A percentile compares a stretch with the other conserved stretches of the same genome.
Evolutionary conservation across 2,888 invertebrate species (phyloP).

Genomic region (Drosophila macrospina): DNA sequence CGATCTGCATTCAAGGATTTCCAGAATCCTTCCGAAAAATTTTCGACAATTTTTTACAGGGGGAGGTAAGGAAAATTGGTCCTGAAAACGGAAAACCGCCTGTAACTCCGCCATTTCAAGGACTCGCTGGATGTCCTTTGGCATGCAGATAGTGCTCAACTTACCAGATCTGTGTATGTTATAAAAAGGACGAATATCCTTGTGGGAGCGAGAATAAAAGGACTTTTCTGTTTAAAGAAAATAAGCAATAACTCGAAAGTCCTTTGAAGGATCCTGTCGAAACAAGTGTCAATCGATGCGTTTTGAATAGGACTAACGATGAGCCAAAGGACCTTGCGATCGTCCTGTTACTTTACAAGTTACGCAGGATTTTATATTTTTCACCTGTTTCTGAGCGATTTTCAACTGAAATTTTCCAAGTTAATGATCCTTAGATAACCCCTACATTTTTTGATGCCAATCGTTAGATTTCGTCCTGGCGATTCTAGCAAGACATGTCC

Average conservation of each 20-base stretch:
- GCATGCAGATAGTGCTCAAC: neutral
- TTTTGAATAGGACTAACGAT: neutral
- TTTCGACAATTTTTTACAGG: neutral
- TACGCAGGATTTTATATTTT: constrained; percentile 3
- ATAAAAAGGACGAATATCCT: constrained; percentile 18
- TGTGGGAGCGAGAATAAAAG: neutral
- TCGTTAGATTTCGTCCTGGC: neutral
- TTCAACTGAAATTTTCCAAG: neutral
- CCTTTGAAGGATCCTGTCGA: neutral
- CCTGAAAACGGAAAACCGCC: neutral
- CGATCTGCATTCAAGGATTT: constrained; percentile 13
- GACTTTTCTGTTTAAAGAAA: neutral
- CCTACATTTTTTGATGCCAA: neutral
- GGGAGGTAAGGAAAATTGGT: neutral
- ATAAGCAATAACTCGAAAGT: neutral
- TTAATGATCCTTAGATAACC: neutral
- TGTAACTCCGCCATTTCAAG: constrained; percentile 1
- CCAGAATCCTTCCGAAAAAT: neutral
- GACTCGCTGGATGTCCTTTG: constrained; percentile 3
- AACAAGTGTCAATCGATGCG: neutral
- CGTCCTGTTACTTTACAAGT: neutral
- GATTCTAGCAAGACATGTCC: neutral
- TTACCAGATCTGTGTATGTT: neutral
- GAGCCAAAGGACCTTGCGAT: neutral
- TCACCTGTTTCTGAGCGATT: neutral